Evolutionary conservation across 2,113 vertebrate genomes (phyloP), one percentile per base, ranked within the genome.

Genomic region (Pterophyllum scalare): DNA sequence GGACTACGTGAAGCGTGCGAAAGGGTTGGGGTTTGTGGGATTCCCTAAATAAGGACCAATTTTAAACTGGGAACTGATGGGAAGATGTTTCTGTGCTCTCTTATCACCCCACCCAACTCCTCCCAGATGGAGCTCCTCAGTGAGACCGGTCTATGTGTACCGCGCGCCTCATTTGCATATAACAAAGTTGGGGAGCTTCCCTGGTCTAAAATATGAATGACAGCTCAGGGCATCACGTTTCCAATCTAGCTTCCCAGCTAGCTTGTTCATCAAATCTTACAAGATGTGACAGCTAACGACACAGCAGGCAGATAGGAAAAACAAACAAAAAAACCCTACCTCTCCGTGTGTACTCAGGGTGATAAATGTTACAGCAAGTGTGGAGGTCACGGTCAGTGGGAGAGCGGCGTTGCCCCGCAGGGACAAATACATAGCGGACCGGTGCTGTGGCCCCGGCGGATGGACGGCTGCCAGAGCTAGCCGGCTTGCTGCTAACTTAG

Each of bases 401-500:
- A 56, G 88, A 57, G 79, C 76, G 38, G 90, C 67, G 40, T 38
- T 28, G 8, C 20, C 58, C 59, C 2, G 2, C 28, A 26, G 67
- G 60, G 70, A 24, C 64, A 15, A 22, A 52, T 35, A 7, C 62
- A 49, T 6, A 75, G 75, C 62, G 70, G 83, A 28, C 43, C 24
- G 82, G 57, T 11, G 77, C 72, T 31, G 79, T 81, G 70, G 79
- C 84, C 84, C 82, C 79, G 19, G 52, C 9, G 83, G 59, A 62
- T 86, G 80, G 62, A 89, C 31, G 70, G 54, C 5, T 82, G 79
- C 79, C 84, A 43, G 74, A 57, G 81, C 62, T 84, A 85, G 83
- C 77, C 75, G 15, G 61, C 60, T 40, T 75, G 31, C 77, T 59
- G 88, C 90, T 89, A 82, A 56, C 17, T 79, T 90, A 92, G 91